Conservation (phyloP, 2,113 vertebrate species). For the Sarotherodon lohbergeri region DNA sequence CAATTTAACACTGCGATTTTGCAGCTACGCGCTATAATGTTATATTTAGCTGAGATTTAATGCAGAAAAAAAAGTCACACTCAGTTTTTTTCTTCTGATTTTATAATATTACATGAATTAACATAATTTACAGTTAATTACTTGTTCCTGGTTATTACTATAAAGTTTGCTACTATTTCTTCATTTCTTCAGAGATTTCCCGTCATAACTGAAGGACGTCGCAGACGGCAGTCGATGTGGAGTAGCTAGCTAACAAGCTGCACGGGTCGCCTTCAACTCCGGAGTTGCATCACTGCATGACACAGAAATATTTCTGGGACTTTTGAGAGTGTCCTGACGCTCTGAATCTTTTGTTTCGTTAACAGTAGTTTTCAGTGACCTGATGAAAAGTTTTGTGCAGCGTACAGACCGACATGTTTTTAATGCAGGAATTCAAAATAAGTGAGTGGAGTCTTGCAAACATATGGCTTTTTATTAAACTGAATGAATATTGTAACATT, state of each 20-base stretch:
- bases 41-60: neutral
- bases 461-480: slow-evolving; percentile 74
- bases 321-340: neutral
- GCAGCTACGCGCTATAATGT: accelerated
- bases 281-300: neutral
- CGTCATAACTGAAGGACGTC: neutral
- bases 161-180: neutral
- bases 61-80: neutral
- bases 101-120: neutral
- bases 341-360: accelerated
- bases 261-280: neutral
- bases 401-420: neutral
- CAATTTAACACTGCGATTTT: neutral
- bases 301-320: neutral
- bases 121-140: neutral
- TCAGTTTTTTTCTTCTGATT: neutral
- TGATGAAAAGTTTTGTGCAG: neutral
- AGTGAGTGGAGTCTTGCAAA: slow-evolving; percentile 38
- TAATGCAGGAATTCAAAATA: neutral
- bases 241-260: neutral
- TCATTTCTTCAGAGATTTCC: neutral
- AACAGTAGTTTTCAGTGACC: neutral
- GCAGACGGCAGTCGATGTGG: neutral
- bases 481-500: slow-evolving; percentile 64
- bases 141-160: neutral